Evolutionary conservation across 1,140 invertebrate species (phyloP), one percentile per base, ranked within the genome.

Genomic region (Phortica variegata): DNA sequence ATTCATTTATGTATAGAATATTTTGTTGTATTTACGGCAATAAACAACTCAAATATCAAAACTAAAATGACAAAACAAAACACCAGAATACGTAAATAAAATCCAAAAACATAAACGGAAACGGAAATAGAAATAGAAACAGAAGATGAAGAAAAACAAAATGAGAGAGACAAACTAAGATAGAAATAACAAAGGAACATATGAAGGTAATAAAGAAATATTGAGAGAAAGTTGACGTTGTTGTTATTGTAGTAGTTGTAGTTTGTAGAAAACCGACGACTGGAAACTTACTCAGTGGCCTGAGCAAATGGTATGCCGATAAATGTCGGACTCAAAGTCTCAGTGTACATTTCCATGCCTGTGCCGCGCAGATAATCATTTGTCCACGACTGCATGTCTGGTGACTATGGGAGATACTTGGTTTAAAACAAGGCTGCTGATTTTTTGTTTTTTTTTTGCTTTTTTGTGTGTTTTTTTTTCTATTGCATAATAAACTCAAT

Each of bases 331-430:
- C 93, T 96, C 79, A 98, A 84, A 73, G 91, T 94, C 82, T 98
- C 93, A 66, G 94, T 97, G 83, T 98, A 98, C 95, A 98, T 97
- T 85, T 98, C 95, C 94, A 97, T 96, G 66, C 95, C 95, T 56
- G 95, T 96, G 75, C 95, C 96, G 73, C 94, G 86, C 76, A 97
- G 87, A 84, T 98, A 98, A 84, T 97, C 93, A 84, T 97, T 95
- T 83, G 94, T 93, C 95, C 95, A 98, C 79, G 90, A 87, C 79
- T 93, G 89, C 84, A 94, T 93, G 79, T 94, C 88, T 79, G 87
- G 87, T 76, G 90, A 92, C 91, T 93, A 83, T 79, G 82, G 58
- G 55, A 53, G 46, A 56, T 33, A 49, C 33, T 44, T 51, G 33
- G 20, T 56, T 59, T 52, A 47, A 56, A 49, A 34, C 13, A 34